Evolutionary conservation across 2,113 vertebrate genomes (phyloP).

Genomic region (Lampris incognitus): DNA sequence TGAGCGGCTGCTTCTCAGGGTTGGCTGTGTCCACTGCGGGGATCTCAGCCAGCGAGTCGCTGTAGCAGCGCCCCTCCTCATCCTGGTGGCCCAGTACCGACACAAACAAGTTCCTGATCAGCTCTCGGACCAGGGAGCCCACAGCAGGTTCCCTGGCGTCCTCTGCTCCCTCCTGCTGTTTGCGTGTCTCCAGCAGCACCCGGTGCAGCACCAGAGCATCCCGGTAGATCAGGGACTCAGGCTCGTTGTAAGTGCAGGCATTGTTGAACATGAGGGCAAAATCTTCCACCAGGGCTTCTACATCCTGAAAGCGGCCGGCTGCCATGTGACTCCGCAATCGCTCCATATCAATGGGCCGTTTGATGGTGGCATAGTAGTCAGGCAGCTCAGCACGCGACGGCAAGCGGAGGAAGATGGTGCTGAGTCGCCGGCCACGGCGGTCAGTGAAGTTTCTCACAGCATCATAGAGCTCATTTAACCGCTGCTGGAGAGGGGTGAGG

Average conservation of each 20-base stretch:
- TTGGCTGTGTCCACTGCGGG: constrained; percentile 90
- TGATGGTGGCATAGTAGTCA: constrained; percentile 98
- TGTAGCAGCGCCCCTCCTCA: constrained; percentile 97
- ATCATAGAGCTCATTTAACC: constrained; percentile 95
- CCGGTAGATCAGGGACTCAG: constrained; percentile 97
- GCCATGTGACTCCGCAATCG: constrained; percentile 96
- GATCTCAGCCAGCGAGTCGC: constrained; percentile 97
- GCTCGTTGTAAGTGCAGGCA: constrained; percentile 97
- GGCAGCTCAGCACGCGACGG: constrained; percentile 95
- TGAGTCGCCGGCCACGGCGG: constrained; percentile 92
- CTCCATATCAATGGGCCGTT: constrained; percentile 97
- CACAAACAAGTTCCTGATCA: constrained; percentile 96
- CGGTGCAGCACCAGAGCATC: constrained; percentile 96
- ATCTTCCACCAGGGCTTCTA: constrained; percentile 95
- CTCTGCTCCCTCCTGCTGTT: constrained; percentile 92
- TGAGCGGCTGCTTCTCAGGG: constrained; percentile 89
- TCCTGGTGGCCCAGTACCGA: constrained; percentile 98
- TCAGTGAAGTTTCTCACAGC: constrained; percentile 97
- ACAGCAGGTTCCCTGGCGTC: constrained; percentile 89
- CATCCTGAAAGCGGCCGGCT: constrained; percentile 95
- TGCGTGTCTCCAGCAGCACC: constrained; percentile 92
- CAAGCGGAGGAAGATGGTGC: constrained; percentile 94
- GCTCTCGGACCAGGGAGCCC: constrained; percentile 91
- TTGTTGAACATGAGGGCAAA: constrained; percentile 99
- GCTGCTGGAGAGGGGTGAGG: constrained; percentile 97